A percentile compares a stretch with the other conserved stretches of the same genome.
These are phyloP conservation scores for Stichopus chloronotus DNA, from an alignment of 35 echinoderm and acorn worm genomes.

Conservation along the genomic window DNA sequence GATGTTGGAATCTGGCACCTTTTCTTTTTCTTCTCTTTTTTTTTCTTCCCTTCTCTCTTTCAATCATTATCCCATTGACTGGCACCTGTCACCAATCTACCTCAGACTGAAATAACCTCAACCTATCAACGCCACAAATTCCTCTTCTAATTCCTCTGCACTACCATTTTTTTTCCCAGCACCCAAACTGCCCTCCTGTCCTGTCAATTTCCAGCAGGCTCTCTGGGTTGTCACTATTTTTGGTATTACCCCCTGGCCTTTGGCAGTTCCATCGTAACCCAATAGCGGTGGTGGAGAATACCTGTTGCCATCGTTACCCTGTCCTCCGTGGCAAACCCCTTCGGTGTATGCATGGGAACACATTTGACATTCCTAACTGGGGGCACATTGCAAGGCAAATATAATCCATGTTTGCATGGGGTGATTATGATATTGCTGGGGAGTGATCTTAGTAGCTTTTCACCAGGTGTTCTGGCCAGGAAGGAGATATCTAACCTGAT, in stretches of 20 bases:
- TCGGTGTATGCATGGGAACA: conserved; percentile 9
- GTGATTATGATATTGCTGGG: conserved; percentile 7
- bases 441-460: conserved; percentile 1
- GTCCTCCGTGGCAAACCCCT: conserved; percentile 5
- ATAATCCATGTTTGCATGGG: conserved; percentile 45
- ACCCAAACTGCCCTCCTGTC: conserved; percentile 32
- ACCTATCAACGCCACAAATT: conserved; percentile 34
- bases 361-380: conserved; percentile 1
- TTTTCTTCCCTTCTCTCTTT: not conserved
- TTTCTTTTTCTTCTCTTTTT: not conserved
- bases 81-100: conserved; percentile 42
- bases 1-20: not conserved
- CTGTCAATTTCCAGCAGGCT: conserved; percentile 50
- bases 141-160: conserved; percentile 42
- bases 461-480: conserved; percentile 33
- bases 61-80: conserved; percentile 28
- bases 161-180: not conserved
- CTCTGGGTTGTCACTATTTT: conserved; percentile 57
- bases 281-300: conserved; percentile 6
- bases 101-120: conserved; percentile 40
- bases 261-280: conserved; percentile 32
- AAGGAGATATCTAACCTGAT: not conserved
- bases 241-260: conserved; percentile 54
- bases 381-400: not conserved
- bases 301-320: not conserved